phyloP scores from a whole-genome alignment of 2,888 invertebrate species.

The Lathronympha strigana region DNA sequence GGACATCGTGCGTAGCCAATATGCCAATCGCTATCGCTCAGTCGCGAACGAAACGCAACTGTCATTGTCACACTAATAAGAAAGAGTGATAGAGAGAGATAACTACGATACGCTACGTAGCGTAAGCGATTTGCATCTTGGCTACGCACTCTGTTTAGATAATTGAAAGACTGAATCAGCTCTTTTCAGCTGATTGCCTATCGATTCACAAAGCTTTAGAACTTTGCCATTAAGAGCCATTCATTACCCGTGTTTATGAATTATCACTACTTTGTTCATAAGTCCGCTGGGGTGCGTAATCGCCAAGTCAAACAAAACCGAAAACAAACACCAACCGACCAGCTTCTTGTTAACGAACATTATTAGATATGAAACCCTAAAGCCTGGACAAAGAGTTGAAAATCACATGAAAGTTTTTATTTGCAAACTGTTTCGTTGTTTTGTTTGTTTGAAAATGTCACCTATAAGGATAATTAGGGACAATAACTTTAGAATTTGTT shows the following conservation, averaged over 20 bases:
- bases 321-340: slow-evolving; percentile 25
- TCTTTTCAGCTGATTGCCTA: background rate
- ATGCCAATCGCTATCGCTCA: too few species aligned
- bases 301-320: slow-evolving; percentile 33
- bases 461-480: slow-evolving; percentile 28
- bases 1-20: too few species aligned
- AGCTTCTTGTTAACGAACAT: slow-evolving; percentile 28
- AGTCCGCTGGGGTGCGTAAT: slow-evolving; percentile 34
- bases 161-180: too few species aligned
- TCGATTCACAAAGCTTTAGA: background rate
- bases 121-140: too few species aligned
- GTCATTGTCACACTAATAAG: too few species aligned
- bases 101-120: too few species aligned
- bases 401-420: slow-evolving; percentile 5
- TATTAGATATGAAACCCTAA: background rate
- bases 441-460: slow-evolving; percentile 26
- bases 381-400: background rate
- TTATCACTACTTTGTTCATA: slow-evolving; percentile 28
- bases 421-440: slow-evolving; percentile 20
- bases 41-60: too few species aligned
- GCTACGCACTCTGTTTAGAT: too few species aligned
- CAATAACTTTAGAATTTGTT: slow-evolving; percentile 13
- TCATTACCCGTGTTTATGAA: slow-evolving; percentile 25
- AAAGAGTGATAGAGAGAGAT: too few species aligned
- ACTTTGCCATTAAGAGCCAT: slow-evolving; percentile 14